These are phyloP conservation scores for Aplysina aerophoba DNA, from an alignment of 37 sponge, comb jelly and placozoan species.

Conservation along the genomic window DNA sequence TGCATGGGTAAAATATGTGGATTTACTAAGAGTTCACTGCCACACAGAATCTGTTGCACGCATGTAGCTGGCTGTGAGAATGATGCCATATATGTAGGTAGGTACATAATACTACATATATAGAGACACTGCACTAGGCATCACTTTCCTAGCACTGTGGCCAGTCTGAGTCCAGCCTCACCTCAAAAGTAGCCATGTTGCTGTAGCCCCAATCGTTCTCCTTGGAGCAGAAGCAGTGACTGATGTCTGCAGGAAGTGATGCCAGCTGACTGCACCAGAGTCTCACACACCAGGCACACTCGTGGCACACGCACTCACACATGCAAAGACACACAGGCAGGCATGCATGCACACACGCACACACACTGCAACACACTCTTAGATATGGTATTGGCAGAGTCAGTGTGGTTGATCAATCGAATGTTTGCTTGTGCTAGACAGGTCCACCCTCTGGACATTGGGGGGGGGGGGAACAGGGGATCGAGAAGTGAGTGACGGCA, in stretches of 20 bases:
- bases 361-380: conserved; percentile 45
- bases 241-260: conserved; percentile 63
- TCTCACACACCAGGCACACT: neutral
- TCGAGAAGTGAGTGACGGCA: too few species aligned
- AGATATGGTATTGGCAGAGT: conserved; percentile 47
- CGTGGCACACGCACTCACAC: neutral
- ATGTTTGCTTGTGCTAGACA: conserved; percentile 78
- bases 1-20: too few species aligned
- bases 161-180: neutral
- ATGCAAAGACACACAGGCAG: neutral
- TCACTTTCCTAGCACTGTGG: neutral
- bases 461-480: too few species aligned
- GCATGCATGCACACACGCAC: conserved; percentile 1
- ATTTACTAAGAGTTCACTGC: too few species aligned
- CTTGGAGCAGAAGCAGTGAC: conserved; percentile 86
- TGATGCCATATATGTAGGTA: neutral
- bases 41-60: too few species aligned
- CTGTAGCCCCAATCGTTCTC: conserved; percentile 99
- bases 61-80: too few species aligned
- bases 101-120: neutral
- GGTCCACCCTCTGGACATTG: conserved; percentile 70
- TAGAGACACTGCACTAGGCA: neutral
- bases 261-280: neutral
- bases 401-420: conserved; percentile 56
- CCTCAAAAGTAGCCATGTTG: conserved; percentile 83